A percentile compares a stretch with the other conserved stretches of the same genome.
These are phyloP conservation scores for Caenorhabditis drosophilae DNA, from an alignment of 2,888 invertebrate genomes.

Conservation along the genomic window DNA sequence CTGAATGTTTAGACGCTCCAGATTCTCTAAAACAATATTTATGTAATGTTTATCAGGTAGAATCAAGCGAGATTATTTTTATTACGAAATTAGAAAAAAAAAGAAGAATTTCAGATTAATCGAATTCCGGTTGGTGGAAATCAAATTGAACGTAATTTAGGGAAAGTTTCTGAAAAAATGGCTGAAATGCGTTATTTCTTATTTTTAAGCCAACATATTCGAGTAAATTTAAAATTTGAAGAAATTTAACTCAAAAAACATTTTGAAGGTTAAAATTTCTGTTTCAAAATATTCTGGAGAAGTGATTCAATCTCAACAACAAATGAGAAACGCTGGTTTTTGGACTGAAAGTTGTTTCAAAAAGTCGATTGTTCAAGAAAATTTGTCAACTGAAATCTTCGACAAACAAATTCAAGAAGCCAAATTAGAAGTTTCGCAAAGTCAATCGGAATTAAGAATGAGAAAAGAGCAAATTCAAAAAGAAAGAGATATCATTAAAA, in stretches of 20 bases:
- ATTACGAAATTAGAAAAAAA: too few species aligned
- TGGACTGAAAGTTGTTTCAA: too few species aligned
- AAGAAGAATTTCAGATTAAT: slow-evolving; percentile 8
- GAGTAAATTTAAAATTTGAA: slow-evolving; percentile 6
- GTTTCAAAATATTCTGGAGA: slow-evolving; percentile 31
- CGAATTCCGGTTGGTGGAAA: slow-evolving; percentile 42
- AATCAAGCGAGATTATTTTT: too few species aligned
- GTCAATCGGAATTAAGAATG: background rate
- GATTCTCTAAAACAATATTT: slow-evolving; percentile 34
- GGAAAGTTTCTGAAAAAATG: slow-evolving; percentile 7
- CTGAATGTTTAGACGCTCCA: slow-evolving; percentile 45
- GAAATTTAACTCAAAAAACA: background rate
- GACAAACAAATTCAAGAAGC: background rate
- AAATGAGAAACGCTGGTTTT: too few species aligned
- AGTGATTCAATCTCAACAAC: slow-evolving; percentile 13
- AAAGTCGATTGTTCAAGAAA: too few species aligned
- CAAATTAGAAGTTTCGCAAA: background rate
- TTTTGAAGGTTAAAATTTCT: slow-evolving; percentile 16
- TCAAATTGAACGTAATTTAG: slow-evolving; percentile 25
- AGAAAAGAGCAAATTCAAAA: background rate
- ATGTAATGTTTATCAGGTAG: slow-evolving; percentile 22
- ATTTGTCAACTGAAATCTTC: too few species aligned
- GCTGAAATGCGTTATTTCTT: background rate
- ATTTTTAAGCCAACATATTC: slow-evolving; percentile 9
- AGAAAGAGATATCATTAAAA: background rate